Evolutionary conservation across 2,888 invertebrate genomes (phyloP).

Genomic region (Onthophagus sagittarius): DNA sequence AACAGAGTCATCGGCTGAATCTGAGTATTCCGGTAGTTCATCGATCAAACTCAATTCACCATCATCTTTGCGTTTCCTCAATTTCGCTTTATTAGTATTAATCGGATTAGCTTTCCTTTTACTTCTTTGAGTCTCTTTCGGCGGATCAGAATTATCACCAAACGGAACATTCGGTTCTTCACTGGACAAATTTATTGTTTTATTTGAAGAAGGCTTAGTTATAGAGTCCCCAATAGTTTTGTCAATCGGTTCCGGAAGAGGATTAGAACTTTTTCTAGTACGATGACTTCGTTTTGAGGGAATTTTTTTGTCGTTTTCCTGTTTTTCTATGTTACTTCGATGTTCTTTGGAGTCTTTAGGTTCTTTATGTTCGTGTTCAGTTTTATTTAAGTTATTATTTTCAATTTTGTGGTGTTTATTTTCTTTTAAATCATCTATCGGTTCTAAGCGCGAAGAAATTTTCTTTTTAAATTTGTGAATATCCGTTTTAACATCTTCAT

Average conservation of each 20-base stretch:
- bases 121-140: not conserved
- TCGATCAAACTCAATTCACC: slow-evolving; percentile 2
- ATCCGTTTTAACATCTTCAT: not conserved
- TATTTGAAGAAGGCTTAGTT: not conserved
- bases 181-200: not conserved
- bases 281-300: not conserved
- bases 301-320: not conserved
- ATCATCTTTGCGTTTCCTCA: not conserved
- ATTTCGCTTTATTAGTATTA: not conserved
- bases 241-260: not conserved
- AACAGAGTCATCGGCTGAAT: not conserved
- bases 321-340: not conserved
- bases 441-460: not conserved
- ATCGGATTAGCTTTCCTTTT: not conserved
- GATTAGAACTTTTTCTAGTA: not conserved
- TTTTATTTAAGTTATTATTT: not conserved
- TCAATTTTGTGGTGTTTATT: not conserved
- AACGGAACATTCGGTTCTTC: not conserved
- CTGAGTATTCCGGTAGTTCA: not conserved
- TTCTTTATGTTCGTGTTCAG: not conserved
- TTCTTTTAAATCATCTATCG: not conserved
- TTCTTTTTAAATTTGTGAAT: not conserved
- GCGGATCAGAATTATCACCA: not conserved
- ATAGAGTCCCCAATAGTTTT: not conserved
- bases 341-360: not conserved